Percentiles rank a stretch among this genome's conserved stretches.
Conservation (phyloP, 2,113 vertebrate genomes). For the Nanger granti region DNA sequence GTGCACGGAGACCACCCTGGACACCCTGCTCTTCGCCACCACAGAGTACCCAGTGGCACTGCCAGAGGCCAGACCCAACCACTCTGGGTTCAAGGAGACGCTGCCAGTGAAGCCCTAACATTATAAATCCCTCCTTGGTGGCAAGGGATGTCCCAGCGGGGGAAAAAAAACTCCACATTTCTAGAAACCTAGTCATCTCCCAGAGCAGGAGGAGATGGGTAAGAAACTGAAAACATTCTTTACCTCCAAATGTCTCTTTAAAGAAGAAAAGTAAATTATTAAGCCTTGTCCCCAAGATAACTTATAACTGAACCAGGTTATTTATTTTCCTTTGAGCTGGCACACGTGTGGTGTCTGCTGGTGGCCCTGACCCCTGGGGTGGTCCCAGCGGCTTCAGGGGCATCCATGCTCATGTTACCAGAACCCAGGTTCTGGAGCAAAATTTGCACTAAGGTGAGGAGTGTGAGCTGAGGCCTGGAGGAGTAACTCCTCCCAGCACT, state of each 20-base stretch:
- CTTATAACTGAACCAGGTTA: constrained; percentile 54
- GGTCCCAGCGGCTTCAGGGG: neutral
- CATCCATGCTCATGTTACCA: neutral
- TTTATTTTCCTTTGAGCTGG: constrained; percentile 50
- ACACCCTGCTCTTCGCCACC: constrained; percentile 94
- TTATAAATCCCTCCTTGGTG: neutral
- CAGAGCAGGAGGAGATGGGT: neutral
- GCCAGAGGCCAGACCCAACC: constrained; percentile 81
- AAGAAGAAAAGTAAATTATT: constrained; percentile 56
- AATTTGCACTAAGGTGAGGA: constrained; percentile 46
- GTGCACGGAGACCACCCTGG: constrained; percentile 93
- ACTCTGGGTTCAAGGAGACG: constrained; percentile 83
- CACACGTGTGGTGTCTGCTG: neutral
- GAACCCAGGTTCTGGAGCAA: neutral
- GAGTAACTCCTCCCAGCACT: neutral
- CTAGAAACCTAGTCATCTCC: neutral
- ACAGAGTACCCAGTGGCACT: constrained; percentile 90
- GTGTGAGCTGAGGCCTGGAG: neutral
- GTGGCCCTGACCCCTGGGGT: neutral
- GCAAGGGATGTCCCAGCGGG: neutral
- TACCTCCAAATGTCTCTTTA: constrained; percentile 33
- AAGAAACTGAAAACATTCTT: neutral
- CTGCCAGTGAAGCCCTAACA: constrained; percentile 83
- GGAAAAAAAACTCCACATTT: neutral
- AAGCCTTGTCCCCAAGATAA: constrained; percentile 50